phyloP scores from a whole-genome alignment of 2,888 invertebrate species.

The Pammene fasciana region DNA sequence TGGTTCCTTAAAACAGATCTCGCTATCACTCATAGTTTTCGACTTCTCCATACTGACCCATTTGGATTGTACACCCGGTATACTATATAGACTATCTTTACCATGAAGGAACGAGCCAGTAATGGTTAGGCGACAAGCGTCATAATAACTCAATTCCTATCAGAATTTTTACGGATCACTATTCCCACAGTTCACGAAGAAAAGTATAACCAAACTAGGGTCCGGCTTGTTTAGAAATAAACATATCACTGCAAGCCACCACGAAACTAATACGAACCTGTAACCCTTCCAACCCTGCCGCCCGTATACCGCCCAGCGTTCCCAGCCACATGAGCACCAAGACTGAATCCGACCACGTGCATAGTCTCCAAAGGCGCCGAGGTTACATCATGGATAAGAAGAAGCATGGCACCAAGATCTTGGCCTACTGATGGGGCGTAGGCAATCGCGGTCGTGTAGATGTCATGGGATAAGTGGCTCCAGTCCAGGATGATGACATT shows the following conservation, averaged over 20 bases:
- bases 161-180: too few species aligned
- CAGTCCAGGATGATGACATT: conserved; percentile 38
- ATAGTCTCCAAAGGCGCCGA: conserved; percentile 19
- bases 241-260: background rate
- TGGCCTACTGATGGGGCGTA: conserved; percentile 27
- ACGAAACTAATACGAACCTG: conserved; percentile 19
- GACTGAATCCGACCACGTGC: conserved; percentile 36
- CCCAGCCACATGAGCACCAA: conserved; percentile 37
- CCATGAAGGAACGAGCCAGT: too few species aligned
- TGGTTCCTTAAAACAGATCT: too few species aligned
- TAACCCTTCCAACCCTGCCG: conserved; percentile 26
- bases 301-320: conserved; percentile 23
- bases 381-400: conserved; percentile 19
- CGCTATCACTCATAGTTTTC: too few species aligned
- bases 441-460: conserved; percentile 24
- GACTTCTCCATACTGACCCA: too few species aligned
- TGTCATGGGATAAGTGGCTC: conserved; percentile 18
- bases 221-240: too few species aligned
- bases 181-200: too few species aligned
- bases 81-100: too few species aligned
- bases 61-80: too few species aligned
- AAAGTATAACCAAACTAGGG: too few species aligned
- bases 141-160: too few species aligned
- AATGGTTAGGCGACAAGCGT: too few species aligned
- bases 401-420: conserved; percentile 20